Evolutionary conservation across 2,888 invertebrate species (phyloP).

Genomic region (Nemoura dubitans): DNA sequence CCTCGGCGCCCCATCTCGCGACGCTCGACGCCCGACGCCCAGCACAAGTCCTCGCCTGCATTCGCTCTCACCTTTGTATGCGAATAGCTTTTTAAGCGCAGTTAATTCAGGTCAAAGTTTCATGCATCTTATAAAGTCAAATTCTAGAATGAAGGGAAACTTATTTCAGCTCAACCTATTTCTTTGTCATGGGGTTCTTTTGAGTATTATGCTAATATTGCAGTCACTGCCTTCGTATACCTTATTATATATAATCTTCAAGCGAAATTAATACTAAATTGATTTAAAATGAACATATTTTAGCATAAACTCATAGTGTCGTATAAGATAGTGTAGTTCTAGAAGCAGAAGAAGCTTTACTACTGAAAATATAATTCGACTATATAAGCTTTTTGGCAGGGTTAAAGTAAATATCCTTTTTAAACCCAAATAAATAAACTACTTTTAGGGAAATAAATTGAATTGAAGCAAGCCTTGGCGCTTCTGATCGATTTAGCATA

Average conservation of each 20-base stretch:
- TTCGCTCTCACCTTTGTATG: constrained; percentile 15
- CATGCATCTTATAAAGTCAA: constrained; percentile 12
- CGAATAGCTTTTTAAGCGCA: not conserved
- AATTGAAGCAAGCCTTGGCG: not conserved
- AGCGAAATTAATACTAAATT: not conserved
- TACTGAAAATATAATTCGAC: not conserved
- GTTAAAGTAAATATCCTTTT: too few species aligned
- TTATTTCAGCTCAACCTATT: not conserved
- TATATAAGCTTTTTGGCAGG: not conserved
- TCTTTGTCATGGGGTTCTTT: not conserved
- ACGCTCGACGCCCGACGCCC: not conserved
- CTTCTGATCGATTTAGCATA: constrained; percentile 27
- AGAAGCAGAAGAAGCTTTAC: not conserved
- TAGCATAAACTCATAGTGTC: not conserved
- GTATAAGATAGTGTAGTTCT: not conserved
- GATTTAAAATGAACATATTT: not conserved
- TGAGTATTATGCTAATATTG: constrained; percentile 4
- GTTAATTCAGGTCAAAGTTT: constrained; percentile 27
- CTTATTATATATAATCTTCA: not conserved
- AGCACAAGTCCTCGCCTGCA: not conserved
- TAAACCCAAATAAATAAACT: constrained; percentile 24
- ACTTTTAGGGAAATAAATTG: constrained; percentile 29
- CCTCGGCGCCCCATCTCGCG: not conserved
- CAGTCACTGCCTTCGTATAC: not conserved
- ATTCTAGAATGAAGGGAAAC: constrained; percentile 7